These are phyloP conservation scores for Glaucidium brasilianum DNA, from an alignment of 2,113 vertebrate species.

Conservation along the genomic window DNA sequence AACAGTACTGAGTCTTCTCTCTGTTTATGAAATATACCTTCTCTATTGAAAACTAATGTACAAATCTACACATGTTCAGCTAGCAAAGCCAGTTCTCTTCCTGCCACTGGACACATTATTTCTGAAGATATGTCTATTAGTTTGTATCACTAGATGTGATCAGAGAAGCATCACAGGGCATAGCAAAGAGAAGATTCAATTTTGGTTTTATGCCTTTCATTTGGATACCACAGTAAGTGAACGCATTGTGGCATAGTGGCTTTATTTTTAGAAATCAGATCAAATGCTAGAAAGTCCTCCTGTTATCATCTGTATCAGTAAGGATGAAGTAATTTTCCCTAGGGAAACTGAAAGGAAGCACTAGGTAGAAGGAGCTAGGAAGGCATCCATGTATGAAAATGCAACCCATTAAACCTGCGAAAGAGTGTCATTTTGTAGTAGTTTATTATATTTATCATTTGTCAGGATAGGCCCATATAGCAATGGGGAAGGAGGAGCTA, in stretches of 20 bases:
- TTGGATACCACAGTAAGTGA: not conserved
- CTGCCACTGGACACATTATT: not conserved
- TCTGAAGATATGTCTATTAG: not conserved
- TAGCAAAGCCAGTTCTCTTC: not conserved
- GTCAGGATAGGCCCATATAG: not conserved
- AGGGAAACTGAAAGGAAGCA: not conserved
- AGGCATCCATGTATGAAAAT: not conserved
- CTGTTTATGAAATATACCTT: not conserved
- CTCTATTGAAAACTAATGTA: not conserved
- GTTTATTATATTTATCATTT: not conserved
- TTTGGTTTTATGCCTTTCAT: not conserved
- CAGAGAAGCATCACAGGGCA: not conserved
- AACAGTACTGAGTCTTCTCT: not conserved
- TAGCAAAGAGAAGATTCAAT: not conserved
- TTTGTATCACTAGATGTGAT: not conserved
- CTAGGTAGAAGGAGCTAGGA: not conserved
- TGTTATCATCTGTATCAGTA: not conserved
- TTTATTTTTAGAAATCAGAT: not conserved
- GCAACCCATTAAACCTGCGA: not conserved
- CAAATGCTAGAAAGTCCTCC: not conserved
- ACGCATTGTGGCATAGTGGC: not conserved
- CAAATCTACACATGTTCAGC: not conserved
- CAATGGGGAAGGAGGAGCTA: not conserved
- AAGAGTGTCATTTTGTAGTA: not conserved
- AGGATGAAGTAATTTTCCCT: not conserved